Evolutionary conservation across 2,888 invertebrate species (phyloP).

Genomic region (Tenthredo mesomela): DNA sequence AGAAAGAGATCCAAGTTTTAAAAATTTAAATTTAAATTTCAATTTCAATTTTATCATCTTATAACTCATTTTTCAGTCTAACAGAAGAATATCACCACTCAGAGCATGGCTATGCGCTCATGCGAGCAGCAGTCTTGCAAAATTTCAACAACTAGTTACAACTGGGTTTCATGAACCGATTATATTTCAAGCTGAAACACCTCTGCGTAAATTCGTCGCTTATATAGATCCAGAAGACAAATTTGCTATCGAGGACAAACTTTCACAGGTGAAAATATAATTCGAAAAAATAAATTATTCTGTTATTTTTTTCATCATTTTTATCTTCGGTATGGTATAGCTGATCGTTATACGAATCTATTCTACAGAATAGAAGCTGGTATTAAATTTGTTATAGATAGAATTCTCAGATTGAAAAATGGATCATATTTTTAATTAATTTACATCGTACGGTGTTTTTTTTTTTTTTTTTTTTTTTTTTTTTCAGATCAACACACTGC

Average conservation of each 20-base stretch:
- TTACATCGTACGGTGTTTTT: background rate
- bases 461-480: conserved; percentile 71
- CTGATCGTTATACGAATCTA: background rate
- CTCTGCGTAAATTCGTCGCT: conserved; percentile 92
- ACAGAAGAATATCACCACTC: conserved; percentile 91
- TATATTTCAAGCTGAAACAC: conserved; percentile 92
- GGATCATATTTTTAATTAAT: background rate
- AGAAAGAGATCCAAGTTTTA: background rate
- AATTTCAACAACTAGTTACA: conserved; percentile 87
- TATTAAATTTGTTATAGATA: background rate
- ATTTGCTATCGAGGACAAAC: conserved; percentile 93
- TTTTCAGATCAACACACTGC: conserved; percentile 90
- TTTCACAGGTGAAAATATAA: conserved; percentile 88
- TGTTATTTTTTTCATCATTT: background rate
- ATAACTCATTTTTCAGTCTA: conserved; percentile 79
- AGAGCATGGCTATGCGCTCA: conserved; percentile 96
- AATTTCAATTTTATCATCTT: background rate
- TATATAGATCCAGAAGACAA: conserved; percentile 96
- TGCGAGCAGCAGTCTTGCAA: conserved; percentile 89
- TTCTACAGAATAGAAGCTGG: background rate
- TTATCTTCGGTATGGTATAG: no score
- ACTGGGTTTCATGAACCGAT: conserved; percentile 86
- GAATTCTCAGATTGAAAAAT: background rate
- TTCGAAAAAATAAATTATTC: background rate
- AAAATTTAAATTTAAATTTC: no score